These are phyloP conservation scores for Apeira syringaria DNA, from an alignment of 2,888 invertebrate species.

Conservation along the genomic window DNA sequence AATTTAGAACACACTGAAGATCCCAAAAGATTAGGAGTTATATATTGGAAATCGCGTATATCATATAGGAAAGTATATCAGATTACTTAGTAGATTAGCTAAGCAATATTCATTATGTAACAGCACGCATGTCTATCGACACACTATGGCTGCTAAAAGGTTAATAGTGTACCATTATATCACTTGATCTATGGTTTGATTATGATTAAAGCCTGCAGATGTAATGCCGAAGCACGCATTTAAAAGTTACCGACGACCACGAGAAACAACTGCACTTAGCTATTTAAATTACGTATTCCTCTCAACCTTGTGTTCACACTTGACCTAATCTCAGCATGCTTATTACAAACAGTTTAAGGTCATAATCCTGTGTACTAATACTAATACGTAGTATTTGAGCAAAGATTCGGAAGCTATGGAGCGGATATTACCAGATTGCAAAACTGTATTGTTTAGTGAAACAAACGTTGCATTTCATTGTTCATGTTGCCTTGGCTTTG, in stretches of 20 bases:
- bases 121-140: too few species aligned
- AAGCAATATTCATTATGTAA: too few species aligned
- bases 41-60: too few species aligned
- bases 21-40: too few species aligned
- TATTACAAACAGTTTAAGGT: conserved; percentile 21
- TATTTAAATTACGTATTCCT: conserved; percentile 6
- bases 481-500: conserved; percentile 32
- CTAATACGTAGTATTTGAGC: conserved; percentile 11
- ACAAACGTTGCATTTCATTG: conserved; percentile 29
- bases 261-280: conserved; percentile 9
- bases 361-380: conserved; percentile 15
- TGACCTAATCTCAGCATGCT: conserved; percentile 10
- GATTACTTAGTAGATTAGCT: too few species aligned
- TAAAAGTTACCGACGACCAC: conserved; percentile 7
- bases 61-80: too few species aligned
- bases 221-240: conserved; percentile 1
- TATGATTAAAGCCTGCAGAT: too few species aligned
- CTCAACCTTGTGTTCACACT: conserved; percentile 6
- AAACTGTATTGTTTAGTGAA: conserved; percentile 29
- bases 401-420: conserved; percentile 24
- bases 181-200: too few species aligned
- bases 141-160: too few species aligned
- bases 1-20: too few species aligned
- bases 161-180: too few species aligned
- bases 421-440: conserved; percentile 27